phyloP scores from a whole-genome alignment of 2,113 vertebrate species.

The Rhinichthys klamathensis region DNA sequence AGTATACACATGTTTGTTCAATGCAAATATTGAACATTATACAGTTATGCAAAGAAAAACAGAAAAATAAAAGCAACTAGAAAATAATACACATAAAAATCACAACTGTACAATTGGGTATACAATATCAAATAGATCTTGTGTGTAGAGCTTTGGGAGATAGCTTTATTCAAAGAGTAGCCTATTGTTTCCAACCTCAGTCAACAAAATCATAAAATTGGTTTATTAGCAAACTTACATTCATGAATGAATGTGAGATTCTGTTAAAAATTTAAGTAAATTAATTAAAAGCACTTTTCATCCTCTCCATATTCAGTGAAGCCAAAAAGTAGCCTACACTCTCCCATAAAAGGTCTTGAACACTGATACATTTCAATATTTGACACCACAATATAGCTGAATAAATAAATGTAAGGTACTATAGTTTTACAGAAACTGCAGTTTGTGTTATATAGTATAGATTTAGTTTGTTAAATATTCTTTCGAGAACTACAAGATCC shows the following conservation, averaged over 20 bases:
- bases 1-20: not conserved
- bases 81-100: too few relatives aligned
- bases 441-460: not conserved
- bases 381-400: not conserved
- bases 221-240: too few relatives aligned
- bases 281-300: not conserved
- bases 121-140: too few relatives aligned
- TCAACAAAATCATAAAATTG: not conserved
- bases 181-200: too few relatives aligned
- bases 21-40: not conserved
- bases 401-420: not conserved
- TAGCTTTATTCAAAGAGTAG: too few relatives aligned
- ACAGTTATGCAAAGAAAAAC: too few relatives aligned
- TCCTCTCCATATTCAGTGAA: not conserved
- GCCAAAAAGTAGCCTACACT: not conserved
- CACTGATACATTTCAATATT: not conserved
- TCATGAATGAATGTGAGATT: not conserved
- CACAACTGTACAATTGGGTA: too few relatives aligned
- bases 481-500: slow-evolving; percentile 21
- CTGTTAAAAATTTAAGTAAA: not conserved
- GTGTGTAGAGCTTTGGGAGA: too few relatives aligned
- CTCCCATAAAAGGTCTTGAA: not conserved
- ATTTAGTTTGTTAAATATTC: too few relatives aligned
- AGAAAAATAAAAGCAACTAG: too few relatives aligned
- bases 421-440: not conserved